Conservation (phyloP, 2,113 vertebrate genomes). For the Entomyzon cyanotis region DNA sequence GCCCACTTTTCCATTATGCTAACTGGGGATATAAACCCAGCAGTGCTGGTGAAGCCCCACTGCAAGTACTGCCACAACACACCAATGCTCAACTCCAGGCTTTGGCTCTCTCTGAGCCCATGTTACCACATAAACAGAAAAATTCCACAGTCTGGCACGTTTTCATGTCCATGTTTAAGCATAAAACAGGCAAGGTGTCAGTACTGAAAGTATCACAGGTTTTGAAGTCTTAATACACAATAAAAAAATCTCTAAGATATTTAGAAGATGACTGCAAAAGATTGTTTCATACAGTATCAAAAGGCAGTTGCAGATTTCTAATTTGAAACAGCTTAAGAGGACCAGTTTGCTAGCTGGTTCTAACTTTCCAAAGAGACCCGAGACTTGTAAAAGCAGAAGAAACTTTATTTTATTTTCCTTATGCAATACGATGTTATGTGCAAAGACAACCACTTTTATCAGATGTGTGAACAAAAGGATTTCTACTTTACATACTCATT, state of each 20-base stretch:
- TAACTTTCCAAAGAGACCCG: background rate
- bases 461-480: background rate
- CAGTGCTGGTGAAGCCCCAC: background rate
- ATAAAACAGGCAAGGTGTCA: background rate
- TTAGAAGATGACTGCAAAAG: background rate
- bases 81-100: fast-evolving
- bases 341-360: background rate
- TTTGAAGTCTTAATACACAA: background rate
- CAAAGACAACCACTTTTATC: background rate
- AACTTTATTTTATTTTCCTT: background rate
- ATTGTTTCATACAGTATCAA: background rate
- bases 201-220: background rate
- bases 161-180: background rate
- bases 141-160: background rate
- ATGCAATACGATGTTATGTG: background rate
- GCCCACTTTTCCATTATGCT: background rate
- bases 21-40: background rate
- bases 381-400: background rate
- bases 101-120: background rate
- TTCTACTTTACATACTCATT: background rate
- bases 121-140: background rate
- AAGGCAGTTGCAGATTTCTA: background rate
- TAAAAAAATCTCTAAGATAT: background rate
- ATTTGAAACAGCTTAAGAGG: background rate
- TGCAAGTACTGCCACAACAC: background rate